Conservation (phyloP, 2,797 vertebrate species). For the Phataginus tetradactyla region DNA sequence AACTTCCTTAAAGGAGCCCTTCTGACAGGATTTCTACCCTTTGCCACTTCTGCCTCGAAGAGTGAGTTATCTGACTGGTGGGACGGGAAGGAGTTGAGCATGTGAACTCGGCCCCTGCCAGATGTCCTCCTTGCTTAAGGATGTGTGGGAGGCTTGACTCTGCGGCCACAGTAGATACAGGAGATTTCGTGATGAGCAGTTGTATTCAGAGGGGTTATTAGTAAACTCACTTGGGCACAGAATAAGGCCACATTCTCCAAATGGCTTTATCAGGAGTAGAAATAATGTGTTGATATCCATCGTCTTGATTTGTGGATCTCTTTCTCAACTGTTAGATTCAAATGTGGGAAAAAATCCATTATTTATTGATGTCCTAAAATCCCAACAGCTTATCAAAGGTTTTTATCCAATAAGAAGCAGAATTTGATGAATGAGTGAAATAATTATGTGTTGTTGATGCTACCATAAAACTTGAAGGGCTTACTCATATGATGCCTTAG, state of each 20-base stretch:
- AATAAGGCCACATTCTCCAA: background rate
- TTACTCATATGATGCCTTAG: background rate
- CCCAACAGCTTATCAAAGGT: background rate
- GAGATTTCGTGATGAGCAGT: background rate
- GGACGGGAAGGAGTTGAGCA: background rate
- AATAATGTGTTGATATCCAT: background rate
- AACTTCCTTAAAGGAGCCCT: background rate
- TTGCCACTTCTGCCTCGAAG: background rate
- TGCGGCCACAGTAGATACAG: background rate
- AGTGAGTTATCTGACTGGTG: background rate
- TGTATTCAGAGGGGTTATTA: background rate
- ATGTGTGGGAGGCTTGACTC: background rate
- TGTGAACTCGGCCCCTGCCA: accelerated
- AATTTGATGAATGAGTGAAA: background rate
- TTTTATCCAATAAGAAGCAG: background rate
- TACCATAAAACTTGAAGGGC: background rate
- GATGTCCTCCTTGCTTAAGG: background rate
- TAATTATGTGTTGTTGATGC: background rate
- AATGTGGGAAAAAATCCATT: background rate
- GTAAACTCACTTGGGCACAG: background rate
- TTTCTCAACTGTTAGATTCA: background rate
- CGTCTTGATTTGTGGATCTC: background rate
- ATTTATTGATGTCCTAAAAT: slow-evolving; percentile 9
- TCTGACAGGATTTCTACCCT: background rate
- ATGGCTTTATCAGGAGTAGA: background rate